A percentile compares a stretch with the other conserved stretches of the same genome.
Evolutionary conservation across 2,113 vertebrate species (phyloP).

Genomic region (Uria lomvia): DNA sequence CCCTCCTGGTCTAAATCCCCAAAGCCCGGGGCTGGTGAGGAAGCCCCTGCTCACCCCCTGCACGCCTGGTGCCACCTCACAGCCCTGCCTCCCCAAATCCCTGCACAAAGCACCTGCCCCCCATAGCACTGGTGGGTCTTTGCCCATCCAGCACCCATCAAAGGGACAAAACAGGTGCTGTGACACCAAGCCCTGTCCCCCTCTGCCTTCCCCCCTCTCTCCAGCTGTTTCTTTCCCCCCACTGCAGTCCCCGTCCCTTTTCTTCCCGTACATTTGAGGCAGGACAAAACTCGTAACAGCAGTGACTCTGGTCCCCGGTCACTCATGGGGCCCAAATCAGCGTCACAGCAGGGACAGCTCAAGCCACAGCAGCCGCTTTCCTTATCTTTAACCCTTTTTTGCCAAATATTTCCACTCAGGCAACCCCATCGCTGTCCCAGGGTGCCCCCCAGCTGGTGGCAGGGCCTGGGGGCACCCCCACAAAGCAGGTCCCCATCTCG

Average conservation of each 20-base stretch:
- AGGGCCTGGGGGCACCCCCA: not conserved
- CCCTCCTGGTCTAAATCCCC: not conserved
- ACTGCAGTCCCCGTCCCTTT: not conserved
- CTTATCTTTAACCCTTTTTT: not conserved
- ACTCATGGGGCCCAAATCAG: not conserved
- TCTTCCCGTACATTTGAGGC: not conserved
- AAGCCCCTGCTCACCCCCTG: rapidly evolving
- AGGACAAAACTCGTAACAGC: not conserved
- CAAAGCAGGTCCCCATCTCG: not conserved
- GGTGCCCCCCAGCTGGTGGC: not conserved
- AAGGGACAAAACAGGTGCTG: not conserved
- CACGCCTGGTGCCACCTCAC: rapidly evolving
- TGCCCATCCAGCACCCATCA: not conserved
- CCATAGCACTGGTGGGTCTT: rapidly evolving
- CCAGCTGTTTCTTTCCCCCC: not conserved
- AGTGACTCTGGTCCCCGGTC: rapidly evolving
- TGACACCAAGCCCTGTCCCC: not conserved
- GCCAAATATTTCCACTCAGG: not conserved
- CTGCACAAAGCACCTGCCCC: not conserved
- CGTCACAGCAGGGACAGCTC: rapidly evolving
- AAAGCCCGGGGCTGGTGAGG: rapidly evolving
- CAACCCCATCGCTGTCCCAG: no score
- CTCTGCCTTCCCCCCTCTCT: rapidly evolving
- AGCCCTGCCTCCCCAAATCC: not conserved
- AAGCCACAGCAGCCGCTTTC: not conserved